Evolutionary conservation across 23 tunicate genomes (phyloP).

Genomic region (Diplosoma virens): DNA sequence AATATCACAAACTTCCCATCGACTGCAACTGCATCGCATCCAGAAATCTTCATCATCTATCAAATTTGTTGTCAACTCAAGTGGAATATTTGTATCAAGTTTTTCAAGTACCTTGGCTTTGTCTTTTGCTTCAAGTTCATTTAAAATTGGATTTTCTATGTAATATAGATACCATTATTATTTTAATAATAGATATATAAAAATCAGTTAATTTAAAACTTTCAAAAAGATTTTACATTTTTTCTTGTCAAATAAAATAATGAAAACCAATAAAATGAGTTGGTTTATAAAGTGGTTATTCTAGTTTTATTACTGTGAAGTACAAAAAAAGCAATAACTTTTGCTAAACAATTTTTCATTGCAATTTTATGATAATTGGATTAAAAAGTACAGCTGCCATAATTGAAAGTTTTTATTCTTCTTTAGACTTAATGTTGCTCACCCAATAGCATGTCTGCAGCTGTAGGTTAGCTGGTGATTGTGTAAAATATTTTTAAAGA

Average conservation of each 20-base stretch:
- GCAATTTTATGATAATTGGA: no score
- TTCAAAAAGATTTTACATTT: not conserved
- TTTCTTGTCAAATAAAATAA: not conserved
- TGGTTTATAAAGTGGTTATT: no score
- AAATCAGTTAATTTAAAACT: not conserved
- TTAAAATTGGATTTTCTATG: slow-evolving; percentile 73
- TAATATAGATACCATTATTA: not conserved
- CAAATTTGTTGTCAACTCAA: slow-evolving; percentile 66
- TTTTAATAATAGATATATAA: not conserved
- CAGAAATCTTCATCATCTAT: slow-evolving; percentile 88
- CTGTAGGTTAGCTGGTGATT: no score
- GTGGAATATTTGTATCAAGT: slow-evolving; percentile 51
- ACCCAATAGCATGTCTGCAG: no score
- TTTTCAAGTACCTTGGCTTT: slow-evolving; percentile 67
- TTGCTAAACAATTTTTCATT: no score
- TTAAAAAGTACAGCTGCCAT: no score
- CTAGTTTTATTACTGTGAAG: no score
- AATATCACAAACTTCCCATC: slow-evolving; percentile 77
- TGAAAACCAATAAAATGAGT: not conserved
- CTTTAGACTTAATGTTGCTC: no score
- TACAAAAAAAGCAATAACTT: no score
- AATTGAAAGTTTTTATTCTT: no score
- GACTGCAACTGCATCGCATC: slow-evolving; percentile 78
- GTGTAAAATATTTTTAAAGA: no score
- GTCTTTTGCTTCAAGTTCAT: slow-evolving; percentile 69